Evolutionary conservation across 2,888 invertebrate genomes (phyloP), one percentile per base, ranked within the genome.

Genomic region (Torymus aiolomorphi): DNA sequence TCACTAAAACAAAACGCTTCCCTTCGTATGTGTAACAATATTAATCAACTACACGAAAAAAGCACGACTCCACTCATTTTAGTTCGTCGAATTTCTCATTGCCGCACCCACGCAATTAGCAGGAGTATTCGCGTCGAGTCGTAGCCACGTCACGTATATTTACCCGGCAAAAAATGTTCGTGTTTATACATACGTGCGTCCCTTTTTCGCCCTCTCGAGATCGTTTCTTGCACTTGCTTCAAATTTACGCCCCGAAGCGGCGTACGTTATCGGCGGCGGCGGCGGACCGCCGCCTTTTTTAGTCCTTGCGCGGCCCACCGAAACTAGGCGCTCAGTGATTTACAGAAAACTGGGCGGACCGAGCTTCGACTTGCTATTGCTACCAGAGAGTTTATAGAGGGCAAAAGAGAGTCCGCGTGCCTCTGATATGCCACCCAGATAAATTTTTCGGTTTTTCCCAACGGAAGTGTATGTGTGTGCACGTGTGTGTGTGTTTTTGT

Each of bases 211-310:
- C 61, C 56, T 13, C 16, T 63, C 62, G 18, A 56, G 31, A 63
- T 78, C 77, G 77, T 82, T 82, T 73, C 73, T 82, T 80, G 75
- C 80, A 80, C 82, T 82, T 82, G 82, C 76, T 72, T 78, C 82
- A 80, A 80, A 82, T 82, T 80, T 82, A 82, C 82, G 80, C 67
- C 31, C 73, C 65, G 56, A 56, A 80, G 57, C 65, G 71, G 57
- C 67, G 75, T 77, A 82, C 82, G 69, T 80, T 79, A 57, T 42
- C 42, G 42, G 42, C 54, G 57, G 51, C 54, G n/a, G 63, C 8
- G 10, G 13, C 10, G 63, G 31, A 61, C 67, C 11, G 42, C 52
- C 16, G 57, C 13, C 66, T 52, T 59, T 57, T 62, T 57, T 74
- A 14, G 18, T 54, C 56, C 65, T 54, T 69, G 12, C 16, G 4